These are phyloP conservation scores for Dendrocopos noguchii DNA, from an alignment of 2,113 vertebrate species.

Conservation along the genomic window DNA sequence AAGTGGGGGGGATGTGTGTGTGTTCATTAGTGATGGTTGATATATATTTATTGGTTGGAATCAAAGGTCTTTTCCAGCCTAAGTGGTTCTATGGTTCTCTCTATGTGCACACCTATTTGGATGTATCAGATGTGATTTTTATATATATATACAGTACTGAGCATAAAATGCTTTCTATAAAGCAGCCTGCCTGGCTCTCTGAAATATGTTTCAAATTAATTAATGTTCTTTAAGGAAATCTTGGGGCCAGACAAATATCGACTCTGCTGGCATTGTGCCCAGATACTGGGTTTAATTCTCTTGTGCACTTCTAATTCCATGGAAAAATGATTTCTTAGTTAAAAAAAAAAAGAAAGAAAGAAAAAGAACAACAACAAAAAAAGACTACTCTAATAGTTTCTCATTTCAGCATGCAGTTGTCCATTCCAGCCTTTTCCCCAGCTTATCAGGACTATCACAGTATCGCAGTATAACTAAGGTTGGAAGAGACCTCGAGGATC, in stretches of 20 bases:
- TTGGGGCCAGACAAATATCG: not conserved
- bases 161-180: not conserved
- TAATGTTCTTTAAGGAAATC: slow-evolving; percentile 20
- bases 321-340: not conserved
- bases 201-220: not conserved
- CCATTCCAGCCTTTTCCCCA: not conserved
- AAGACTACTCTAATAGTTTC: not conserved
- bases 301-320: not conserved
- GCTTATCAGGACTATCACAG: not conserved
- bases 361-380: not conserved
- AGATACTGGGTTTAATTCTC: not conserved
- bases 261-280: not conserved
- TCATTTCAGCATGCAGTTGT: rapidly evolving
- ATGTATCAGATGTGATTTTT: not conserved
- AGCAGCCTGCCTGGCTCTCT: not conserved
- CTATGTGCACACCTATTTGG: not conserved
- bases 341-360: not conserved
- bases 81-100: no score
- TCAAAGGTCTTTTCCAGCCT: no score
- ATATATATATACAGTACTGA: not conserved
- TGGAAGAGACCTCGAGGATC: no score
- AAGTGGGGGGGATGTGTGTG: not conserved
- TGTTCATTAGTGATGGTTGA: not conserved
- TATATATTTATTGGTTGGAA: no score
- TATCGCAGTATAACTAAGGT: no score